phyloP scores from a whole-genome alignment of 2,113 vertebrate genomes.

The Pholis gunnellus region DNA sequence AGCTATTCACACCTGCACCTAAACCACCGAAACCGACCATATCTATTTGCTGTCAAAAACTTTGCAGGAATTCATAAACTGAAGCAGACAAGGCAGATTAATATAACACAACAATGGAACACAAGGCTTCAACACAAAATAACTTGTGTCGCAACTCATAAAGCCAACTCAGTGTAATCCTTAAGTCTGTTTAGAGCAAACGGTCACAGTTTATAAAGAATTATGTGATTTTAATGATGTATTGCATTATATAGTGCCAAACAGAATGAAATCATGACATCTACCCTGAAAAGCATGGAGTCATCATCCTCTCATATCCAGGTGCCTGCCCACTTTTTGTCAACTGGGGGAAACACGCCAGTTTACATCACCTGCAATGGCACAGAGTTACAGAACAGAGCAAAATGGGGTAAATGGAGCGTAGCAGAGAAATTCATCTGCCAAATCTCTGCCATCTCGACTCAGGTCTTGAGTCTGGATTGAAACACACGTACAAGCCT shows the following conservation, averaged over 20 bases:
- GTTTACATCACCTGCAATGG: conserved; percentile 66
- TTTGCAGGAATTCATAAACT: not conserved
- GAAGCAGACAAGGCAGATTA: not conserved
- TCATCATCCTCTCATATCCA: conserved; percentile 44
- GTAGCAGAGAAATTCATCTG: conserved; percentile 54
- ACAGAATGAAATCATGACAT: conserved; percentile 46
- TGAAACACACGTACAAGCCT: conserved; percentile 42
- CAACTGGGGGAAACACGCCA: conserved; percentile 56
- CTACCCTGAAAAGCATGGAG: conserved; percentile 20
- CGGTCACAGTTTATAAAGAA: conserved; percentile 10
- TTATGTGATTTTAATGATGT: not conserved
- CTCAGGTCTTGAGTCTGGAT: conserved; percentile 27
- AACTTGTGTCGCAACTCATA: not conserved
- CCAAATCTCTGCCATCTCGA: conserved; percentile 59
- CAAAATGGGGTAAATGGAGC: conserved; percentile 51
- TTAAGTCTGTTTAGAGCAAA: not conserved
- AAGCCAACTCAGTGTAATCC: not conserved
- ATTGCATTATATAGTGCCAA: conserved; percentile 1
- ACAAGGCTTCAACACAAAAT: not conserved
- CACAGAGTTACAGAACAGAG: conserved; percentile 48
- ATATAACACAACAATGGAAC: not conserved
- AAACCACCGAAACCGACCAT: not conserved
- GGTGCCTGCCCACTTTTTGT: conserved; percentile 47
- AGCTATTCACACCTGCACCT: not conserved
- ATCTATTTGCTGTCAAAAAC: not conserved